Base-by-base conservation (phyloP, 1,140 invertebrate genomes). In the Drosophila equinoxialis region DNA sequence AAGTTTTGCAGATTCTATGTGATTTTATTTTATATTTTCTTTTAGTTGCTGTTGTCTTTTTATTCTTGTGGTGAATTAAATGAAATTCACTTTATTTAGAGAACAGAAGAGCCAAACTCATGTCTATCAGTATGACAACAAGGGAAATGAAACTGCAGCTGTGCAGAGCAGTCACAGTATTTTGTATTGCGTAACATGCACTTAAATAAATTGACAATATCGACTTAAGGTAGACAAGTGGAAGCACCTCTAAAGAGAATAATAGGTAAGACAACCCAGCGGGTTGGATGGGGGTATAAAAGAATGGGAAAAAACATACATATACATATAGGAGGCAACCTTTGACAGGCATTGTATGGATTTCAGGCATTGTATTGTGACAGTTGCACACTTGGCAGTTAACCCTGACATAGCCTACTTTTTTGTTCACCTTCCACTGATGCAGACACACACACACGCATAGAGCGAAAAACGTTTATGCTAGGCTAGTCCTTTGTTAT, bases 131-230 rank as follows among this genome's bases (percentile, higher is more conserved):
- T 57, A 67, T 41, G 39, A 62, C 51, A 26, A 57, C 39, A 62
- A 48, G 35, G 37, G 48, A 65, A 65, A 69, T 58, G 73, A 3
- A 41, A 33, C 14, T 68, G 77, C 55, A 69, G 59, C 48, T 68
- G 68, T 59, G 23, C 78, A 37, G 8, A 10, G 30, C 30, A 30
- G 30, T 30, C 6, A 30, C 35, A 37, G 10, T 37, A 41, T 41
- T 81, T 82, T 82, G 66, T 71, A 78, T 89, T 84, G 79, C 77
- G 69, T 78, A 89, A 78, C 84, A 69, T 74, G 84, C 84, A 87
- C 84, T 87, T 78, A 80, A 69, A 84, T 72, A 89, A 87, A 87
- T 87, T 87, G 84, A 78, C 77, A 84, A 84, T 79, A 84, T 84
- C 69, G 76, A 77, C 69, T 59, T 14, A 59, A 39, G 57, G 57